phyloP scores from a whole-genome alignment of 2,113 vertebrate genomes.

The Astur gentilis region DNA sequence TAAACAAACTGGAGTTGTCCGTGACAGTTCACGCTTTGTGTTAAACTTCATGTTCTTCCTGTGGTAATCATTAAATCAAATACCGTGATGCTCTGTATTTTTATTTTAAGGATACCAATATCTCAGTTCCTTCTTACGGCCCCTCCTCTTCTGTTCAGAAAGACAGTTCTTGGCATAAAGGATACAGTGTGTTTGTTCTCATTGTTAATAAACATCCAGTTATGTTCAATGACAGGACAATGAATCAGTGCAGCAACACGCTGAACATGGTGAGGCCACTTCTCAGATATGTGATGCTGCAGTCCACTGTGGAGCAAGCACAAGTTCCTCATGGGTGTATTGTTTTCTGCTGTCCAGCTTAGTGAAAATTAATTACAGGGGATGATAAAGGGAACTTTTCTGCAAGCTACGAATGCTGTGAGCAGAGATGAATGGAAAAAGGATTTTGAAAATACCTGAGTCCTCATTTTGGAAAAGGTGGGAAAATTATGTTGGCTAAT shows the following conservation, averaged over 20 bases:
- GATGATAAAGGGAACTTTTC: background rate
- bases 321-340: background rate
- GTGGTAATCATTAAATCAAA: background rate
- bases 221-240: background rate
- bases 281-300: background rate
- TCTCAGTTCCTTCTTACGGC: background rate
- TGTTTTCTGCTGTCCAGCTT: background rate
- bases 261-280: background rate
- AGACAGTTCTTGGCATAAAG: background rate
- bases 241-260: background rate
- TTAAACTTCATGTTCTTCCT: background rate
- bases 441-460: background rate
- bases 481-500: background rate
- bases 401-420: background rate
- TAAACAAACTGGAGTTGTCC: background rate
- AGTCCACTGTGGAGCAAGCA: background rate
- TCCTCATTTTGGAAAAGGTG: background rate
- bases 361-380: background rate
- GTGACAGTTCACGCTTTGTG: background rate
- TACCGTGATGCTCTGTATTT: background rate
- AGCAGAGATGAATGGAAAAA: constrained; percentile 5
- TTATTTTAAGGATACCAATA: background rate
- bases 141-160: background rate
- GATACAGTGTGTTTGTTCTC: background rate
- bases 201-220: background rate